Conservation (phyloP, 2,797 vertebrate genomes). For the Microctenopoma steveboyesi region DNA sequence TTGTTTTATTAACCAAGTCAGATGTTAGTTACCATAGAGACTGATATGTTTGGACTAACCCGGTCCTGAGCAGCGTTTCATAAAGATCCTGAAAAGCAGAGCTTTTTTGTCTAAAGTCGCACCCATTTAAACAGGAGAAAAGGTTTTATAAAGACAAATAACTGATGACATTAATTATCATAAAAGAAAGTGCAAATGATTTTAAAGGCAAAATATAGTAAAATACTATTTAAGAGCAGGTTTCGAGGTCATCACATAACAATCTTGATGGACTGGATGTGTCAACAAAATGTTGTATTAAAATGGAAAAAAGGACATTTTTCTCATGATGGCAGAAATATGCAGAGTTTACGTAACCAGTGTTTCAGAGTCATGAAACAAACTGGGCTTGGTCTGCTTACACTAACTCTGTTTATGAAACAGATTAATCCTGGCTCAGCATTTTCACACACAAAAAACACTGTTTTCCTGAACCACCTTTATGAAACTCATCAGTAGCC, state of each 20-base stretch:
- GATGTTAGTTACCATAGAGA: neutral
- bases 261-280: neutral
- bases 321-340: neutral
- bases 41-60: neutral
- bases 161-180: neutral
- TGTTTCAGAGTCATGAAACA: neutral
- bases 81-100: neutral
- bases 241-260: neutral
- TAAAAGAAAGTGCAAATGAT: neutral
- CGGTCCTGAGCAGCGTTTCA: neutral
- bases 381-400: neutral
- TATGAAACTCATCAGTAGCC: neutral
- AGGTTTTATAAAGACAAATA: neutral
- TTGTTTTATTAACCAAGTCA: neutral
- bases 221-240: neutral
- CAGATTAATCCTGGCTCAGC: neutral
- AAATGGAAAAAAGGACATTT: neutral
- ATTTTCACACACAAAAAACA: neutral
- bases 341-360: too few species aligned
- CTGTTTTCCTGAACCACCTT: neutral
- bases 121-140: too few species aligned
- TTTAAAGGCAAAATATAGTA: neutral
- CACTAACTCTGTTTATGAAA: neutral
- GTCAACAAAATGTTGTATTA: too few species aligned
- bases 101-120: neutral